phyloP scores from a whole-genome alignment of 2,797 vertebrate species.

The Amblyopsis hoosieri region DNA sequence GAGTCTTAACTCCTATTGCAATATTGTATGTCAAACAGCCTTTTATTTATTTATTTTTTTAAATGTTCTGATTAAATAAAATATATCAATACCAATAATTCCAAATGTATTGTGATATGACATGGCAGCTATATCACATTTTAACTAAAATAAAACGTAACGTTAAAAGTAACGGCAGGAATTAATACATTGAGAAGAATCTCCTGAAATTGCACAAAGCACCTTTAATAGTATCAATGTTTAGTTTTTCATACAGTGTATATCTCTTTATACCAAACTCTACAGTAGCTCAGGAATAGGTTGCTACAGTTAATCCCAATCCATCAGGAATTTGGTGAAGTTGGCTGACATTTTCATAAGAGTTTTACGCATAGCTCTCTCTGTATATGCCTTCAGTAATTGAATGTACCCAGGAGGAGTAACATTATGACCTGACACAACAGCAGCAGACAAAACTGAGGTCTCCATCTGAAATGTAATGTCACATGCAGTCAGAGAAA shows the following conservation, averaged over 20 bases:
- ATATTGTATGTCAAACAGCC: neutral
- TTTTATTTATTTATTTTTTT: neutral
- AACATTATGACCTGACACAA: constrained; percentile 6
- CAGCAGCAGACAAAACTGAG: constrained; percentile 20
- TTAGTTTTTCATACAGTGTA: too few species aligned
- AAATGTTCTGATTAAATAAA: neutral
- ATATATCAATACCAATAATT: too few species aligned
- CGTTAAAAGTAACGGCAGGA: too few species aligned
- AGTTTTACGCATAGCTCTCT: constrained; percentile 1
- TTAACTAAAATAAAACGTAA: too few species aligned
- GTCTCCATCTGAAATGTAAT: neutral
- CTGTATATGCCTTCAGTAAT: constrained; percentile 27
- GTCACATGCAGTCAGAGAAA: neutral
- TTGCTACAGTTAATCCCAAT: constrained; percentile 11
- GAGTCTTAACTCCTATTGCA: too few species aligned
- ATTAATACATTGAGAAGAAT: too few species aligned
- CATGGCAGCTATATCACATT: too few species aligned
- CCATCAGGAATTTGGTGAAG: constrained; percentile 40
- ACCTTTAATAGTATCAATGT: too few species aligned
- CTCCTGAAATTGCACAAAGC: too few species aligned
- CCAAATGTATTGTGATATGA: too few species aligned
- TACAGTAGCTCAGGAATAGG: neutral
- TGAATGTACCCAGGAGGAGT: neutral
- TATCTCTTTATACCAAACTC: too few species aligned
- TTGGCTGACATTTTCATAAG: constrained; percentile 11